Evolutionary conservation across 2,113 vertebrate genomes (phyloP), one percentile per base, ranked within the genome.

Genomic region (Brienomyrus longianalis): DNA sequence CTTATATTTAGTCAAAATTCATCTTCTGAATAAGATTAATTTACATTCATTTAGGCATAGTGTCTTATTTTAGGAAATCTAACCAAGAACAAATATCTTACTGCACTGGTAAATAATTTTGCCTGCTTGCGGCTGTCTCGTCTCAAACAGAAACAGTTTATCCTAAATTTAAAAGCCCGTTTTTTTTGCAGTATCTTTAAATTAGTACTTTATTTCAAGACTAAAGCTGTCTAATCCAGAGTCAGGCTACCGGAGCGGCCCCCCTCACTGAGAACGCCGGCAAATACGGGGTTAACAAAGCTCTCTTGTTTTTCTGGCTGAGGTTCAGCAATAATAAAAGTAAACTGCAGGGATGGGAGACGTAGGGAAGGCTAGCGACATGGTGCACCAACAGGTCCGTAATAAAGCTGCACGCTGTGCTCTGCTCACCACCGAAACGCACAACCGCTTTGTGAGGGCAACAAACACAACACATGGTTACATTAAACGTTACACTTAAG

Each of bases 281-380:
- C 92, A 90, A 47, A 90, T 35, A 91, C 90, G 5, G 96, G 96
- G 97, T 97, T 98, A 98, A 97, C 90, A 43, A 59, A 91, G 89
- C 95, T 91, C 96, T 74, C 95, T 95, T 95, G 92, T 93, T 92
- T 93, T 90, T 91, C 95, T 98, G 97, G 97, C 97, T 93, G 92
- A 88, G 86, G 93, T 97, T 89, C 95, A 95, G 95, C 94, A 96
- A 96, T 96, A 95, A 95, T 95, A 96, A 96, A 96, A 91, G 94
- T 95, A 95, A 96, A 94, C 93, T 97, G 93, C 94, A 97, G 96
- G 54, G 97, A 96, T 96, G 10, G 92, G 92, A 97, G 97, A 97
- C 96, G 97, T 97, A 96, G 98, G 96, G 96, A n/a, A 11, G 15
- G 92, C 45, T 4, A 56, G 87, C 59, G 5, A n/a, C 23, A 45